Percentiles rank a stretch among this genome's conserved stretches.
phyloP scores from a whole-genome alignment of 2,797 vertebrate genomes.

The Ambastaia sidthimunki region DNA sequence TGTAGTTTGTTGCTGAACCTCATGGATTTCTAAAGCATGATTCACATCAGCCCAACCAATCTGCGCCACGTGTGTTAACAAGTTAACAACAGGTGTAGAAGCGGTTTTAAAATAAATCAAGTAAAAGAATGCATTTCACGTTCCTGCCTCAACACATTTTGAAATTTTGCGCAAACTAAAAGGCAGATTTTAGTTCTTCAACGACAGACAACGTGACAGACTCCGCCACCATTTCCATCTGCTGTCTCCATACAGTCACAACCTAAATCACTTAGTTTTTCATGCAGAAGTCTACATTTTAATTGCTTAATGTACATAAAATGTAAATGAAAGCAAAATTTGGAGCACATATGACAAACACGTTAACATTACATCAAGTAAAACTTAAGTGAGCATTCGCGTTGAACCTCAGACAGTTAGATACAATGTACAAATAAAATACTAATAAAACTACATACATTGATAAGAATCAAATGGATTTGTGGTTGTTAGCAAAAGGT shows the following conservation, averaged over 20 bases:
- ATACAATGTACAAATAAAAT: too few relatives aligned
- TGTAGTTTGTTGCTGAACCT: background rate
- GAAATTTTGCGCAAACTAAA: background rate
- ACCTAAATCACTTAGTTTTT: background rate
- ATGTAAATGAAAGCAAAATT: too few relatives aligned
- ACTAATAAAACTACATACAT: too few relatives aligned
- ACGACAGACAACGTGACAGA: background rate
- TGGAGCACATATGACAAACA: too few relatives aligned
- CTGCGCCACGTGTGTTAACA: background rate
- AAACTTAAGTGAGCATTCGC: too few relatives aligned
- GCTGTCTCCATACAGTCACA: background rate
- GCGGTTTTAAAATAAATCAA: constrained; percentile 4
- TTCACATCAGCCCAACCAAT: background rate
- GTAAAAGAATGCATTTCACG: background rate
- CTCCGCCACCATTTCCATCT: background rate
- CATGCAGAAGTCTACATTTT: too few relatives aligned
- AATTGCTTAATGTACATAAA: too few relatives aligned
- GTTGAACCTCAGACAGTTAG: too few relatives aligned
- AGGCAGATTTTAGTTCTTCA: background rate
- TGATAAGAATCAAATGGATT: too few relatives aligned
- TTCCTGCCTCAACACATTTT: background rate
- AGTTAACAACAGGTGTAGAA: background rate
- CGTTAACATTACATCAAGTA: too few relatives aligned
- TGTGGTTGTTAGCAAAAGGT: too few relatives aligned
- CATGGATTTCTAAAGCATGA: background rate